phyloP scores from a whole-genome alignment of 2,113 vertebrate genomes.

The Takifugu bimaculatus region DNA sequence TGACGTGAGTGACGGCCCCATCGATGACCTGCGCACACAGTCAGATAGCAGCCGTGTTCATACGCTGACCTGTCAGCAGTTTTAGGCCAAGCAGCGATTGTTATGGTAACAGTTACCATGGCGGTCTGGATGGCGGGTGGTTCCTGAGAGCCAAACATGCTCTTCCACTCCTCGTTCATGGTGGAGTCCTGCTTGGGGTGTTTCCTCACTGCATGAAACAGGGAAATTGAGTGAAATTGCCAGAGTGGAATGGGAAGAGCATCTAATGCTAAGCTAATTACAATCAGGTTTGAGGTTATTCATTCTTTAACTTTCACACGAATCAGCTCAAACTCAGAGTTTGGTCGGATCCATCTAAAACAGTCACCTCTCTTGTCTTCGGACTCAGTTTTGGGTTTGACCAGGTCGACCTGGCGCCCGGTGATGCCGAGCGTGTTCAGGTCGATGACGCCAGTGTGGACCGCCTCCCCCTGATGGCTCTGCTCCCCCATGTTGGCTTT shows the following conservation, averaged over 20 bases:
- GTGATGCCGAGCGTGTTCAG: conserved; percentile 83
- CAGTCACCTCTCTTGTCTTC: conserved; percentile 90
- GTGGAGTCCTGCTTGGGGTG: conserved; percentile 93
- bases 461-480: conserved; percentile 83
- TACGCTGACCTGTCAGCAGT: background rate
- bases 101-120: conserved; percentile 47
- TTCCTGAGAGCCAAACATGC: conserved; percentile 98
- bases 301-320: too few relatives aligned
- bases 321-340: too few relatives aligned
- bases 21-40: conserved; percentile 74
- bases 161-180: conserved; percentile 98
- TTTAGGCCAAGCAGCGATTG: background rate
- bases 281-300: too few relatives aligned
- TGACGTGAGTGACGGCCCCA: conserved; percentile 68
- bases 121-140: conserved; percentile 71
- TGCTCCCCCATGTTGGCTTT: conserved; percentile 94
- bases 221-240: too few relatives aligned
- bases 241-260: too few relatives aligned
- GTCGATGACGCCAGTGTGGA: conserved; percentile 87
- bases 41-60: background rate
- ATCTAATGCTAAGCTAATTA: too few relatives aligned
- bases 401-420: conserved; percentile 91
- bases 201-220: conserved; percentile 80
- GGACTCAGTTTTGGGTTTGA: conserved; percentile 86
- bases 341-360: too few relatives aligned